These are phyloP conservation scores for Heliconius cydno DNA, from an alignment of 2,888 invertebrate species.

Conservation along the genomic window DNA sequence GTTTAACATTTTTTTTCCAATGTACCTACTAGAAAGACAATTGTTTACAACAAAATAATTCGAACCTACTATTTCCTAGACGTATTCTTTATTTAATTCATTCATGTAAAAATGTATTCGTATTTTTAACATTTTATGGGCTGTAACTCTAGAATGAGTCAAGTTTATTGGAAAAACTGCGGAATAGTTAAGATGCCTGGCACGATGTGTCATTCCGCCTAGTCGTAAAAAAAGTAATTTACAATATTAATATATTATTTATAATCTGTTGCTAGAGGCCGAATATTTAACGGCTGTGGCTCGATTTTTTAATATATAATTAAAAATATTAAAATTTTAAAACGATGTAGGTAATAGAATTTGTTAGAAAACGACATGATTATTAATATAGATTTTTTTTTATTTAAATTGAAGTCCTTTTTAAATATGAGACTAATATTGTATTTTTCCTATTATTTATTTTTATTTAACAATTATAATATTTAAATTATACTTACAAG, in stretches of 20 bases:
- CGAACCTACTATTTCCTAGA: neutral
- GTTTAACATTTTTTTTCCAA: too few relatives aligned
- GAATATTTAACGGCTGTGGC: constrained; percentile 4
- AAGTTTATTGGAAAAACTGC: constrained; percentile 20
- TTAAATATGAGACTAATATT: neutral
- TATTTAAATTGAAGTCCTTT: neutral
- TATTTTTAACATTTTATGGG: constrained; percentile 25
- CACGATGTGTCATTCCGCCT: constrained; percentile 25
- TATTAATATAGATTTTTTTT: neutral
- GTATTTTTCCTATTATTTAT: neutral
- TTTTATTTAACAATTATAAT: neutral
- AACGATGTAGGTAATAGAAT: too few relatives aligned
- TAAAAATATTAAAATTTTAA: constrained; percentile 4
- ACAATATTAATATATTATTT: constrained; percentile 15
- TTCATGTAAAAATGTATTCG: constrained; percentile 1
- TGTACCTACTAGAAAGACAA: too few relatives aligned
- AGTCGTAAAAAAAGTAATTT: neutral
- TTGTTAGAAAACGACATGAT: too few relatives aligned
- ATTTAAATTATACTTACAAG: neutral
- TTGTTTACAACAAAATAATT: neutral
- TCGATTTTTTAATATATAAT: neutral
- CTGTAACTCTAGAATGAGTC: constrained; percentile 17
- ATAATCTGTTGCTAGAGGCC: constrained; percentile 10
- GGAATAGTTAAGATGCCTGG: constrained; percentile 15
- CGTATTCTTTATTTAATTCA: neutral